Evolutionary conservation across 2,797 vertebrate genomes (phyloP), one percentile per base, ranked within the genome.

Genomic region (Mionectes olivaceus): DNA sequence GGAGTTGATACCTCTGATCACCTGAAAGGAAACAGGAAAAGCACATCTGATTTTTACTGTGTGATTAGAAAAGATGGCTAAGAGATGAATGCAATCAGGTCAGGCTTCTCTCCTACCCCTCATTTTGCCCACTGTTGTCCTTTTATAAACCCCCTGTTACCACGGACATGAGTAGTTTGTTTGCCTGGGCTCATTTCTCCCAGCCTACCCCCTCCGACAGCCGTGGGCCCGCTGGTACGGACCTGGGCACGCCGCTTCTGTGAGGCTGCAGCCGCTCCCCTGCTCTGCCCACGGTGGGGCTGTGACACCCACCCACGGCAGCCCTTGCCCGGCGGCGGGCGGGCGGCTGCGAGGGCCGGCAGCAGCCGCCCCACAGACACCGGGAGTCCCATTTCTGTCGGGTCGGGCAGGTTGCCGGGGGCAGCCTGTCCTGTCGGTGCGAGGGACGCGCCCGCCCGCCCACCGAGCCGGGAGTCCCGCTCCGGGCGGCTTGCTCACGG

Each of bases 371-470:
- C 14, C n/a, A 1, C 46, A 3, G 44, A 57, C 14, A 19, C 33
- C 16, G 2, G 30, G 52, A 61, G 16, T 5, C 15, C 43, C 13
- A 5, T 46, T 57, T 33, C 69, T 16, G 52, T n/a, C 1, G 50
- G 4, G 3, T 11, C 41, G 17, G 1, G 41, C 3, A 35, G 11
- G 28, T 1, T 19, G 50, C n/a, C 8, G 24, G 7, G 9, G 8
- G 24, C 12, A 9, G 10, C 3, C 19, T 4, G 28, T 30, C 4
- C 68, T n/a, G 3, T 17, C 32, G 3, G 24, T 32, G 74, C 8
- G 7, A 23, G 19, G 27, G 27, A 4, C 5, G 13, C 57, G 7
- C 7, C 27, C 24, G 47, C 46, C 37, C 47, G 3, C 39, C 49
- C 7, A 28, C 37, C 37, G 1, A 47, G 75, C 53, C n/a, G 10